Percentiles rank a stretch among this genome's conserved stretches.
Evolutionary conservation across 1,140 invertebrate genomes (phyloP).

Genomic region (Rhynchophorus ferrugineus): DNA sequence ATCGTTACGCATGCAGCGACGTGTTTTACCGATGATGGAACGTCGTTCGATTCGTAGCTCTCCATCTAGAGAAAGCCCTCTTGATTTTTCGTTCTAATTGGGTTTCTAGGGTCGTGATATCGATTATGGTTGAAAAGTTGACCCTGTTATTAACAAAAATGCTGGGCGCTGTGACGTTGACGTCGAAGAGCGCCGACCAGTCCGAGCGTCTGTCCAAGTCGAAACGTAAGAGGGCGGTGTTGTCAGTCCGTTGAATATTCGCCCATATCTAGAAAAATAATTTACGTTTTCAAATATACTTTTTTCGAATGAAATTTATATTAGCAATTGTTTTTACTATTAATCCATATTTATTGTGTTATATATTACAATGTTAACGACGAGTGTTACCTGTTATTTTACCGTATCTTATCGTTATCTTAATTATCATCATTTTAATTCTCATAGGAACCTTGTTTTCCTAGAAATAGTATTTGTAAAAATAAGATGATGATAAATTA

Average conservation of each 20-base stretch:
- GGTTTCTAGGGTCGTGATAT: constrained; percentile 23
- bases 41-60: constrained; percentile 27
- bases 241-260: constrained; percentile 29
- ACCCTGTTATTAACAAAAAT: constrained; percentile 31
- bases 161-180: constrained; percentile 22
- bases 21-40: constrained; percentile 23
- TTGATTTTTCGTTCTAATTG: constrained; percentile 28
- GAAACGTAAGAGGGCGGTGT: constrained; percentile 23
- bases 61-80: constrained; percentile 26
- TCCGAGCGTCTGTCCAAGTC: constrained; percentile 29
- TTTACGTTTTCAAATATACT: not conserved
- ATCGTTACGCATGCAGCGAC: no score
- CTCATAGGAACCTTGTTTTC: no score
- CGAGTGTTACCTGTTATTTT: no score
- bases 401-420: no score
- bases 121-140: constrained; percentile 15
- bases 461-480: no score
- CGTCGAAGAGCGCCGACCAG: constrained; percentile 31
- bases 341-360: not conserved
- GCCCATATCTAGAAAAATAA: constrained; percentile 30
- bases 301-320: no score
- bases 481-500: no score
- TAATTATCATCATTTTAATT: no score
- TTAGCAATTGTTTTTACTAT: no score
- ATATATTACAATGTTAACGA: not conserved